Conservation (phyloP, 2,888 invertebrate species). For the Digitonthophagus gazella region DNA sequence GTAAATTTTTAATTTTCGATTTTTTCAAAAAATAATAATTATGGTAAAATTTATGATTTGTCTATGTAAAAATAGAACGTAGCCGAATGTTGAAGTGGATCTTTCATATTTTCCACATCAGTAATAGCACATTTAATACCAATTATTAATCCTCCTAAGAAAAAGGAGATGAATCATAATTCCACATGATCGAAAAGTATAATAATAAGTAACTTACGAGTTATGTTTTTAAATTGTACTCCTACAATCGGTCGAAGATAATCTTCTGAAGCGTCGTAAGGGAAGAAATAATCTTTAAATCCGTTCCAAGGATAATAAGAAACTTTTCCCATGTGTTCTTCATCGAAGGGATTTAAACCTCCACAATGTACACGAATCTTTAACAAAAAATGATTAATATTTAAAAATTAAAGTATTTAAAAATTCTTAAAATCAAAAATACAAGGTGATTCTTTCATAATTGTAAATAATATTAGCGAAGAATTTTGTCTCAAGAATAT, state of each 20-base stretch:
- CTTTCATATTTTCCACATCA: constrained; percentile 10
- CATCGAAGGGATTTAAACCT: constrained; percentile 58
- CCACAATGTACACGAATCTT: constrained; percentile 54
- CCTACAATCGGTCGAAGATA: constrained; percentile 66
- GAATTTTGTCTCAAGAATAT: no score
- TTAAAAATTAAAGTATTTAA: background rate
- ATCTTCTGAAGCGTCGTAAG: constrained; percentile 58
- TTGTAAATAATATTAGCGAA: no score
- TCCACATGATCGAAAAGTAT: background rate
- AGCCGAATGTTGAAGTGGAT: constrained; percentile 7
- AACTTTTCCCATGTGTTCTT: constrained; percentile 58
- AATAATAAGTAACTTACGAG: constrained; percentile 31
- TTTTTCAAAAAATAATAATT: background rate
- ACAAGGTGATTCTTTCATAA: background rate
- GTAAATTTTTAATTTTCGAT: background rate
- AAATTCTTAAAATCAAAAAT: constrained; percentile 1
- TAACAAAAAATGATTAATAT: constrained; percentile 3
- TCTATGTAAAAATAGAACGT: background rate
- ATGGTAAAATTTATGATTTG: no score
- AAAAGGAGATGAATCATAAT: constrained; percentile 20
- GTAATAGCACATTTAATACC: constrained; percentile 67
- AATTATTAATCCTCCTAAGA: constrained; percentile 61
- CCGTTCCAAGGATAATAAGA: constrained; percentile 55
- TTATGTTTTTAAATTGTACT: constrained; percentile 52
- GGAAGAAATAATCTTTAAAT: constrained; percentile 58